Evolutionary conservation across 2,797 vertebrate species (phyloP), one percentile per base, ranked within the genome.

Genomic region (Malurus leucopterus): DNA sequence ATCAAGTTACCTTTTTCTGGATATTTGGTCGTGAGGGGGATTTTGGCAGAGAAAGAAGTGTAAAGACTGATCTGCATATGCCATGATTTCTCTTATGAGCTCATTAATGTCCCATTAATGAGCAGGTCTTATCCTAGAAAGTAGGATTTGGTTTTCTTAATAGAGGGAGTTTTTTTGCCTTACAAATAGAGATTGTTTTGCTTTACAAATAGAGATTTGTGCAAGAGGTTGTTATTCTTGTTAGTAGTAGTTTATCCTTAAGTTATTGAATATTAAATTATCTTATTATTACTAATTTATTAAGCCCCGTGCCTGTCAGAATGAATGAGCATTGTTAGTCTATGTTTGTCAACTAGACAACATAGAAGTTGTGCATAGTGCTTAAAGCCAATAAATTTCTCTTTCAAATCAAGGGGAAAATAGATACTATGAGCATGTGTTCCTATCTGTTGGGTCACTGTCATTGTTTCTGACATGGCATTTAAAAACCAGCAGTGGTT

Each of bases 101-200:
- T 63, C 19, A 54, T 69, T 36, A 14, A 30, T 65, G 16, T 58
- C 24, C 22, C 17, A 8, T 67, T 85, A 58, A 61, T 59, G 29
- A 81, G 7, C n/a, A 34, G 44, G 5, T 76, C 23, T 85, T 70
- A 59, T 10, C 30, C 32, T 79, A 75, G 59, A 71, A 61, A 80
- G 24, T 24, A 63, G 29, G 15, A 29, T 53, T 58, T 51, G 13
- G 20, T 5, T 7, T 75, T 83, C 62, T 53, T 21, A 49, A 14
- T 36, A 49, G 44, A 7, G 11, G 17, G 6, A 2, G 2, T 0
- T 20, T 55, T 55, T 34, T 76, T 71, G 4, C 22, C 6, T 20
- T 62, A 26, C 8, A 46, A 59, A 41, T 19, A 72, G 40, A 58
- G 16, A 71, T 43, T 53, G 30, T 62, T 79, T 72, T 84, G 29